Evolutionary conservation across 2,888 invertebrate species (phyloP).

Genomic region (Rutpela maculata): DNA sequence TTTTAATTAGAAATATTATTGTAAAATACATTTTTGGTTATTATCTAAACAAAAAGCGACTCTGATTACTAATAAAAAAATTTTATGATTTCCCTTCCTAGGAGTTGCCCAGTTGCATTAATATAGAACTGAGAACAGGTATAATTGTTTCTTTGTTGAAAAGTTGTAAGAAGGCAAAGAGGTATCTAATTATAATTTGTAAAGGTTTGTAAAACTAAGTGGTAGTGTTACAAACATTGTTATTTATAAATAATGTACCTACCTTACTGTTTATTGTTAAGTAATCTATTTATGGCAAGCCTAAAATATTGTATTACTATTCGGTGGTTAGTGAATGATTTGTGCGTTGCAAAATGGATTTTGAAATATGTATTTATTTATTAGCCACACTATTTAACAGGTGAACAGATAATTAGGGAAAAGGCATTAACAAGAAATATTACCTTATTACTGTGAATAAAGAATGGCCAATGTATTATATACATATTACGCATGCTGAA

Average conservation of each 20-base stretch:
- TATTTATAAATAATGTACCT: background rate
- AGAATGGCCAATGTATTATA: no score
- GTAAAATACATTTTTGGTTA: no score
- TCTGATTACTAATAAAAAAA: background rate
- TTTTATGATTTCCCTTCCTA: background rate
- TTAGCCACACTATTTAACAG: no score
- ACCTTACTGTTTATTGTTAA: background rate
- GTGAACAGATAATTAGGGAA: background rate
- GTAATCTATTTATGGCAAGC: no score
- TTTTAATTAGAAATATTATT: no score
- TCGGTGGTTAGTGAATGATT: no score
- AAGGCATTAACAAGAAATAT: background rate
- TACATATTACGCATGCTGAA: no score
- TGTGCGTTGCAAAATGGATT: no score
- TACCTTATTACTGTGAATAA: no score
- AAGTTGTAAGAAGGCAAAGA: background rate
- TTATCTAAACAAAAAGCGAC: no score
- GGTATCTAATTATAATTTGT: background rate
- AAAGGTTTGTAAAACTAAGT: background rate
- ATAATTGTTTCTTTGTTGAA: conserved; percentile 11
- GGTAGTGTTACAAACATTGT: background rate
- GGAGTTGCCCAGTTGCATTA: background rate
- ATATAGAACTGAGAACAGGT: conserved; percentile 1
- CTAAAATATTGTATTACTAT: no score
- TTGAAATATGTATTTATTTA: no score